Base-by-base conservation (phyloP, 2,888 invertebrate species). In the Aricia artaxerxes region DNA sequence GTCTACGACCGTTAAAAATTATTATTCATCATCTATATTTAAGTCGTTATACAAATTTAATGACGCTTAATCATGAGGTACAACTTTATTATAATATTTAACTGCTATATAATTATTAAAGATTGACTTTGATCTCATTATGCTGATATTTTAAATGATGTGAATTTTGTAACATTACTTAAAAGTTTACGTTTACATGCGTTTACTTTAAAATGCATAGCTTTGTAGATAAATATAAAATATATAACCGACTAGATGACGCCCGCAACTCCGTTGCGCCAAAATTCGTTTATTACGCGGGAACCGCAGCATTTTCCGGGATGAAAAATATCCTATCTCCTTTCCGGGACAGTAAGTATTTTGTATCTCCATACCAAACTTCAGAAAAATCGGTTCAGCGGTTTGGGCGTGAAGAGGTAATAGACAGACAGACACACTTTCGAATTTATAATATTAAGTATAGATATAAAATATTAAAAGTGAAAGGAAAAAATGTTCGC, bases 401-500 rank as follows among this genome's bases (percentile, higher is more conserved):
- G 24, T 24, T 24, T 24, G 24, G 24, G 24, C 24, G 24, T 24
- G 24, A 24, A 24, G 24, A 24, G 24, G 24, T 24, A 24, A 24
- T 24, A 24, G 24, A 24, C 24, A 24, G 24, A 24, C 24, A 24
- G 24, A 24, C 24, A 24, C 24, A 24, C 24, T 24, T 24, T 24
- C 24, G 24, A 24, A 24, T 24, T 24, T 24, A 24, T 24, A 24
- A 24, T 24, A 24, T 24, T 24, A 24, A 24, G 24, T 24, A 24
- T 24, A 24, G 24, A 73, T 73, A 40, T 40, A 73, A 72, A 9
- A 38, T 13, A 40, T 40, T 40, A 73, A 73, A 16, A 73, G 73
- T n/a, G 44, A 73, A 73, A 73, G n/a, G 40, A 24, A 73, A 73
- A 40, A 73, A 73, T 73, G 38, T 5, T 53, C 5, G 53, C 53